Evolutionary conservation across 2,888 invertebrate genomes (phyloP), one percentile per base, ranked within the genome.

Genomic region (Sesia apiformis): DNA sequence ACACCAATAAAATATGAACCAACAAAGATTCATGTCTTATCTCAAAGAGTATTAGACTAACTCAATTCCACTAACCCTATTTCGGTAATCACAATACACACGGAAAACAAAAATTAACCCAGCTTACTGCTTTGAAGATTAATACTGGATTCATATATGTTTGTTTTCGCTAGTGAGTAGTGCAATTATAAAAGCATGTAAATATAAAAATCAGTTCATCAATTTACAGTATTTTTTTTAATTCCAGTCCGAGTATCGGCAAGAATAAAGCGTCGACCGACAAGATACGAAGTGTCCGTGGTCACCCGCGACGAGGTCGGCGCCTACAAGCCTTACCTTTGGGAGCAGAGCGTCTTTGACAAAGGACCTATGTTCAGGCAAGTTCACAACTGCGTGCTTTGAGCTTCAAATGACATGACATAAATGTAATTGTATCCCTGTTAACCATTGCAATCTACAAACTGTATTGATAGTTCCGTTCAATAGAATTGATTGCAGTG

Each of bases 221-320:
- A 49, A 49, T 8, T 49, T 23, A 23, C 23, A 1, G 23, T 23
- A 23, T 23, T 23, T 23, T 23, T 23, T 23, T 23, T 1, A 39
- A 40, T 70, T 75, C 39, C 88, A 94, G 97, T 97, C 46, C 93
- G 96, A 70, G 96, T 96, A 57, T 96, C 96, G 65, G 96, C 97
- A 0, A 92, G 95, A 67, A 95, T 95, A 70, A 96, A 96, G 77
- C 91, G 96, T 61, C 94, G 96, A 71, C 95, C 96, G 39, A 96
- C 96, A 8, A 91, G 95, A 68, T 97, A 97, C 81, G 96, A 97
- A 86, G 96, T 97, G 53, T 96, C 96, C 0, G 97, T 97, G 49
- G 97, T 97, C 55, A 97, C 97, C 38, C 91, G 97, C 60, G 97
- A 97, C 79, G 97, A 97, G 90, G 97, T 97, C 49, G 97, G 97